Conservation (phyloP, 2,888 invertebrate genomes). For the Stramonita haemastoma region DNA sequence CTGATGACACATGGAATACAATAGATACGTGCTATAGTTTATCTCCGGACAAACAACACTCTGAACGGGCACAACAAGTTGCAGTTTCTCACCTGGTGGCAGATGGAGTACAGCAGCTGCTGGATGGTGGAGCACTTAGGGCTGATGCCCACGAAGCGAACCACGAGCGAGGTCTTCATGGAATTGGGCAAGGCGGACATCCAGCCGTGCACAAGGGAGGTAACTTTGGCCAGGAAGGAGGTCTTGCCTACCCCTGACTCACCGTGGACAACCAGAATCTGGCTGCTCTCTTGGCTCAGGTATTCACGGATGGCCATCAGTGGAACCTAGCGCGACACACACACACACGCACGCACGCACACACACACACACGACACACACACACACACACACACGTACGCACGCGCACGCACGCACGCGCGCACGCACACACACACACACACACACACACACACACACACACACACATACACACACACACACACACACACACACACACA, state of each 20-base stretch:
- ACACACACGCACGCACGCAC: too few species aligned
- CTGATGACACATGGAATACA: too few species aligned
- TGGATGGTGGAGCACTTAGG: conserved; percentile 65
- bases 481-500: too few species aligned
- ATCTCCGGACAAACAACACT: too few species aligned
- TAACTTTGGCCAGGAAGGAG: conserved; percentile 68
- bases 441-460: conserved; percentile 1
- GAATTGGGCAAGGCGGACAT: conserved; percentile 54
- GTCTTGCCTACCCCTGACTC: conserved; percentile 73
- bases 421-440: background rate
- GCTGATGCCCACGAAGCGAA: conserved; percentile 69
- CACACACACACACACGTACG: background rate
- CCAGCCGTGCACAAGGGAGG: conserved; percentile 56
- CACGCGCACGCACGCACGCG: background rate
- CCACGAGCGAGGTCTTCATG: conserved; percentile 24
- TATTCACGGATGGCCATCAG: conserved; percentile 57
- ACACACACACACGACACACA: too few species aligned
- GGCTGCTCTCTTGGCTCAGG: conserved; percentile 51
- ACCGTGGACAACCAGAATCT: conserved; percentile 66
- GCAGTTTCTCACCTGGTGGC: conserved; percentile 55
- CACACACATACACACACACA: background rate
- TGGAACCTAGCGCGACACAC: conserved; percentile 23
- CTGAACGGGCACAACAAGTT: background rate
- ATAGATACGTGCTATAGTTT: too few species aligned
- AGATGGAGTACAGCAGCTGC: conserved; percentile 62